Base-by-base conservation (phyloP, 2,888 invertebrate genomes). In the Hydroisotoma schaefferi region DNA sequence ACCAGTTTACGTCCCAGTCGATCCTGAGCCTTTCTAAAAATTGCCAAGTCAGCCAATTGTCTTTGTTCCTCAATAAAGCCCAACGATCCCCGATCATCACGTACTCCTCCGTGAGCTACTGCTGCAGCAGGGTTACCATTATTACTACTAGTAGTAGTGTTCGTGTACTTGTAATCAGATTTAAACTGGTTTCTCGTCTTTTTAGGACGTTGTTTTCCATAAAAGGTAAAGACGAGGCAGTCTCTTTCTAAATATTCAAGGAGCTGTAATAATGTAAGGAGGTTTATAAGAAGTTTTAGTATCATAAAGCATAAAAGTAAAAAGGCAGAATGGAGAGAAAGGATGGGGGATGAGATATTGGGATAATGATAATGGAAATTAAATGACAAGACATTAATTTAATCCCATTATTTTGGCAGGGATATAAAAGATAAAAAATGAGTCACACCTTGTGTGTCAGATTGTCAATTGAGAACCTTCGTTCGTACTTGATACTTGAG, bases 391-490 rank as follows among this genome's bases (percentile, higher is more conserved):
- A 18, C 26, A 49, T 49, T 49, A 49, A 49, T 49, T 49, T 28
- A 4, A 46, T 46, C 46, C 22, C 4, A 22, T 27, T 28, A 4
- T 6, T 49, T 25, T 22, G 2, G 25, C 25, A 5, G 25, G 15
- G 5, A 46, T 46, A 10, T n/a, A n/a, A n/a, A n/a, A n/a, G n/a
- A n/a, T n/a, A n/a, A n/a, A n/a, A n/a, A n/a, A n/a, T 5, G 8
- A 49, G 6, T 18, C 4, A 37, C 53, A 63, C 63, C 29, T 59
- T 63, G 10, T 55, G 55, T 2, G 60, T 60, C 6, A 63, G 55
- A 10, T 47, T 40, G 15, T 37, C 55, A 10, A 63, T 23, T n/a
- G 37, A 25, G 33, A 53, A 57, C 18, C 25, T 54, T 28, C 48
- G 55, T 33, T 63, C 63, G 40, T 57, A 25, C 18, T 54, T 60